These are phyloP conservation scores for Minunthozetes semirufus DNA, from an alignment of 2,888 invertebrate genomes.

Conservation along the genomic window DNA sequence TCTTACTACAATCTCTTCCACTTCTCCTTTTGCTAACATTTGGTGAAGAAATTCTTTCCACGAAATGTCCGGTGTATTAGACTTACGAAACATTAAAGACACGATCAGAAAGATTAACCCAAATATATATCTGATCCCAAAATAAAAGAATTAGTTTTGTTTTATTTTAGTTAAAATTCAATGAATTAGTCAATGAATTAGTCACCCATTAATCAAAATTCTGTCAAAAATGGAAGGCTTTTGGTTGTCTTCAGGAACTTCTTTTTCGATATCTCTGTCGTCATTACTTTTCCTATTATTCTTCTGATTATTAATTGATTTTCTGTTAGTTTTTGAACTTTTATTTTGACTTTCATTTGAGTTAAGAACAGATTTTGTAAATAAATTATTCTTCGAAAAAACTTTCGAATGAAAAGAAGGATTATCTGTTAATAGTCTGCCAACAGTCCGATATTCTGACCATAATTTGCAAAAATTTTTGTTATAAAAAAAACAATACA, in stretches of 20 bases:
- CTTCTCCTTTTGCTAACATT: slow-evolving; percentile 85
- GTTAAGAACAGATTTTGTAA: background rate
- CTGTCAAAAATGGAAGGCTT: slow-evolving; percentile 66
- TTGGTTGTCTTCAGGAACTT: slow-evolving; percentile 51
- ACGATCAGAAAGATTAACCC: slow-evolving; percentile 60
- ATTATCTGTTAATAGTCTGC: background rate
- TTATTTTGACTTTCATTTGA: background rate
- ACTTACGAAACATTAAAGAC: slow-evolving; percentile 63
- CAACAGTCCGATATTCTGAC: background rate
- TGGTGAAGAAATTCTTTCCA: slow-evolving; percentile 97
- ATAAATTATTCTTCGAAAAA: background rate
- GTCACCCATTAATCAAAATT: slow-evolving; percentile 72
- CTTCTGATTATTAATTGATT: background rate
- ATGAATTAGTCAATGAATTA: too few relatives aligned
- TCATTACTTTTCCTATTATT: background rate
- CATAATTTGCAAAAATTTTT: background rate
- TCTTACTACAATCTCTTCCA: slow-evolving; percentile 73
- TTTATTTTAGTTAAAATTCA: background rate
- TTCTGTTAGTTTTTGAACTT: background rate
- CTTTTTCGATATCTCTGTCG: background rate
- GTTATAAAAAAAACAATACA: background rate
- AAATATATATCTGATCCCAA: slow-evolving; percentile 57
- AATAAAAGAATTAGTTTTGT: background rate
- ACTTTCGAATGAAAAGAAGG: background rate
- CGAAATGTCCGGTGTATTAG: slow-evolving; percentile 64